Evolutionary conservation across 2,113 vertebrate species (phyloP).

Genomic region (Poeciliopsis occidentalis): DNA sequence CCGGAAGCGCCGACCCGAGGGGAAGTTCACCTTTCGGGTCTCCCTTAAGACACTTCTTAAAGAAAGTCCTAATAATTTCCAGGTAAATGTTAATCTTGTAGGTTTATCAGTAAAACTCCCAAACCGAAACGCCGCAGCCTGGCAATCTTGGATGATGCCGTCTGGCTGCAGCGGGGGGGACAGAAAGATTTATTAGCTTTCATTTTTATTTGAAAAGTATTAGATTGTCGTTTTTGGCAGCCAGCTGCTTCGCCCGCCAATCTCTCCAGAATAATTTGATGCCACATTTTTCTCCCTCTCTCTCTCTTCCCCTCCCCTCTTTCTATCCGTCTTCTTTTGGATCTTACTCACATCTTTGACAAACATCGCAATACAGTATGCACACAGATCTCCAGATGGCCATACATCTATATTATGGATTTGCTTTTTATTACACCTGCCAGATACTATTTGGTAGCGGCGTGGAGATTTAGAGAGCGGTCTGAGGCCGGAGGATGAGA

Average conservation of each 20-base stretch:
- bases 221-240: not conserved
- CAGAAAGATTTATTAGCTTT: conserved; percentile 19
- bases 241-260: conserved; percentile 10
- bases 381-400: conserved; percentile 34
- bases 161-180: not conserved
- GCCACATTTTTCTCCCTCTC: not conserved
- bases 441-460: conserved; percentile 42
- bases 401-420: conserved; percentile 53
- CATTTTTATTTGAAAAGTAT: conserved; percentile 1
- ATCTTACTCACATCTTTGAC: conserved; percentile 18
- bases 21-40: conserved; percentile 8
- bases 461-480: conserved; percentile 21
- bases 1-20: conserved; percentile 1
- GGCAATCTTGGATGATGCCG: not conserved
- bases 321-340: not conserved
- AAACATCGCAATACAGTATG: conserved; percentile 21
- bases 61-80: conserved; percentile 17
- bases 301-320: not conserved
- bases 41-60: not conserved
- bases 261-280: conserved; percentile 7
- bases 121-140: not conserved
- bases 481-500: conserved; percentile 20
- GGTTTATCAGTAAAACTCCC: conserved; percentile 38
- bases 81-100: conserved; percentile 39
- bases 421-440: conserved; percentile 60